Percentiles rank a stretch among this genome's conserved stretches.
Conservation (phyloP, 2,888 invertebrate species). For the Apodemia zela region DNA sequence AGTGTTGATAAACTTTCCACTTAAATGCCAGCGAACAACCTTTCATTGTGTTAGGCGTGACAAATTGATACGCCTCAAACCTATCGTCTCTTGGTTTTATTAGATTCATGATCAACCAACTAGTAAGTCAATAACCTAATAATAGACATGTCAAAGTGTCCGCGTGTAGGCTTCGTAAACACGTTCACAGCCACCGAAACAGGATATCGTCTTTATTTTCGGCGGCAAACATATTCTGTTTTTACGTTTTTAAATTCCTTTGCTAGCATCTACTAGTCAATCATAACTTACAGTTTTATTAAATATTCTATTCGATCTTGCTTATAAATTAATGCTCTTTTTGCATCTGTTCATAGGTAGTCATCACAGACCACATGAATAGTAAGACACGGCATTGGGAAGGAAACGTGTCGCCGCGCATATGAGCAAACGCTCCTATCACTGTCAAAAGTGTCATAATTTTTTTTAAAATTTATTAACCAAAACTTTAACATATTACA, state of each 20-base stretch:
- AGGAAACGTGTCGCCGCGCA: no score
- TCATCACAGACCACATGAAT: no score
- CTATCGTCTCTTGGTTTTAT: conserved; percentile 23
- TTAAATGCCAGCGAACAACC: conserved; percentile 2
- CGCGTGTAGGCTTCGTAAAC: conserved; percentile 13
- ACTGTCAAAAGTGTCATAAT: no score
- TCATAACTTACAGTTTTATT: no score
- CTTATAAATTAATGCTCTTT: no score
- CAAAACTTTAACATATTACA: no score
- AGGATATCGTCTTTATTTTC: conserved; percentile 19
- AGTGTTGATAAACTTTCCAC: neutral
- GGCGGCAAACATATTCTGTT: conserved; percentile 5
- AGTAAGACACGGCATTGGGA: no score
- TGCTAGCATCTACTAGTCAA: no score
- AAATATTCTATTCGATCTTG: no score
- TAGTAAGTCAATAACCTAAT: conserved; percentile 32
- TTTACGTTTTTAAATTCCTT: neutral
- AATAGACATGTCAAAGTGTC: conserved; percentile 28
- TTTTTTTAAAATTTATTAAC: no score
- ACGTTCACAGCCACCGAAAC: conserved; percentile 5
- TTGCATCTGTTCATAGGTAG: no score
- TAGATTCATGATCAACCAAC: conserved; percentile 24
- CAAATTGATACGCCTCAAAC: conserved; percentile 23
- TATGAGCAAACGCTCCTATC: no score
- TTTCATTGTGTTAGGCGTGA: conserved; percentile 18